phyloP scores from a whole-genome alignment of 2,113 vertebrate genomes.

The Tautogolabrus adspersus region DNA sequence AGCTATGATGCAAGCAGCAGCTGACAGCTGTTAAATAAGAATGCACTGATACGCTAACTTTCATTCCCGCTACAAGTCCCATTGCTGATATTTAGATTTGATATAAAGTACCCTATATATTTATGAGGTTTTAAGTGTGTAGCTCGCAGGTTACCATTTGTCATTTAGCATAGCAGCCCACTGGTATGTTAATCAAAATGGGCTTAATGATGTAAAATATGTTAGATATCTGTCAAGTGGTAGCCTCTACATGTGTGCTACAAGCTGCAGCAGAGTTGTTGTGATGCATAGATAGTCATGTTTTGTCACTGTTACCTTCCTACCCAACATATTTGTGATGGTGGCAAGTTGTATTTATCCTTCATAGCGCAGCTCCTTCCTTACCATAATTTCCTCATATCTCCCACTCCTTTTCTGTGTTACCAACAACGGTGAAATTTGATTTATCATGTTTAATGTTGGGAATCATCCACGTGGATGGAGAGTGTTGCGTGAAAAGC shows the following conservation, averaged over 20 bases:
- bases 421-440: background rate
- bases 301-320: constrained; percentile 8
- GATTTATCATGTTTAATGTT: too few relatives aligned
- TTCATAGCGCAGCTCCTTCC: background rate
- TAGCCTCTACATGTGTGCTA: background rate
- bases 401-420: constrained; percentile 26
- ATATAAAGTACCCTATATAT: background rate
- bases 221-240: background rate
- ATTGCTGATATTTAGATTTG: background rate
- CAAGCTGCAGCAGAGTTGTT: background rate
- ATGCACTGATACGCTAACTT: background rate
- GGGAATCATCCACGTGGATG: background rate
- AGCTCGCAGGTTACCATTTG: background rate
- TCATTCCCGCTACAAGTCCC: background rate
- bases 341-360: background rate
- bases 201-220: background rate
- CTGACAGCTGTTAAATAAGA: too few relatives aligned
- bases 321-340: background rate
- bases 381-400: background rate
- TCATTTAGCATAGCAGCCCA: background rate
- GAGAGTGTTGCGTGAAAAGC: background rate
- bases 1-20: background rate
- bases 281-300: background rate
- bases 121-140: background rate
- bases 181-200: background rate